Evolutionary conservation across 2,888 invertebrate species (phyloP).

Genomic region (Drosophila birchii): DNA sequence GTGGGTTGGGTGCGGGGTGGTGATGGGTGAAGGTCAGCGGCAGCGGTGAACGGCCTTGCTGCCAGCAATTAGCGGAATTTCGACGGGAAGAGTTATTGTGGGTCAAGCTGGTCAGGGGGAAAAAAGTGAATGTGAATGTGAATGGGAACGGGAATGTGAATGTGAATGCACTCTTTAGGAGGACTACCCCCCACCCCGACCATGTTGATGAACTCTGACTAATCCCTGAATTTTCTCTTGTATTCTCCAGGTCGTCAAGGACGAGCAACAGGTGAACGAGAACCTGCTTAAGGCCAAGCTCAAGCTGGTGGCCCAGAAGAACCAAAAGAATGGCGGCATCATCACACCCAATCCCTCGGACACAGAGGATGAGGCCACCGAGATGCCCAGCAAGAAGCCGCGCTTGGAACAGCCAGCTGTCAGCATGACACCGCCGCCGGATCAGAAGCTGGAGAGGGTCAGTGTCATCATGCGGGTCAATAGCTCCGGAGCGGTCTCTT

Average conservation of each 20-base stretch:
- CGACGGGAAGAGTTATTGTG: slow-evolving; percentile 63
- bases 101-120: slow-evolving; percentile 57
- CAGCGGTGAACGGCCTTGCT: slow-evolving; percentile 67
- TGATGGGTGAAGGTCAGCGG: slow-evolving; percentile 67
- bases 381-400: slow-evolving; percentile 85
- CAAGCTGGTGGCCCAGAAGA: slow-evolving; percentile 70
- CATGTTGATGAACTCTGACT: slow-evolving; percentile 45
- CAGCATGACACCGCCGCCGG: slow-evolving; percentile 82
- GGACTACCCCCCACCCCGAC: neutral
- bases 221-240: slow-evolving; percentile 21
- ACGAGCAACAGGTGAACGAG: slow-evolving; percentile 74
- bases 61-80: slow-evolving; percentile 57
- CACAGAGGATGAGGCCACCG: slow-evolving; percentile 90
- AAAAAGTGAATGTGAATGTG: slow-evolving; percentile 49
- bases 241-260: slow-evolving; percentile 59
- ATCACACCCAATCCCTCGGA: slow-evolving; percentile 95
- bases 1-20: slow-evolving; percentile 13
- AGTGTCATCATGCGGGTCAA: slow-evolving; percentile 95
- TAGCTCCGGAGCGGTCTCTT: slow-evolving; percentile 90
- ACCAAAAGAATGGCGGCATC: slow-evolving; percentile 72
- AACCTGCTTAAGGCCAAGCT: slow-evolving; percentile 79
- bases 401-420: slow-evolving; percentile 74
- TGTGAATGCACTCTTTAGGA: slow-evolving; percentile 27
- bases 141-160: slow-evolving; percentile 44
- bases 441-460: slow-evolving; percentile 86